These are phyloP conservation scores for Loriculus beryllinus DNA, from an alignment of 2,797 vertebrate genomes.

Conservation along the genomic window DNA sequence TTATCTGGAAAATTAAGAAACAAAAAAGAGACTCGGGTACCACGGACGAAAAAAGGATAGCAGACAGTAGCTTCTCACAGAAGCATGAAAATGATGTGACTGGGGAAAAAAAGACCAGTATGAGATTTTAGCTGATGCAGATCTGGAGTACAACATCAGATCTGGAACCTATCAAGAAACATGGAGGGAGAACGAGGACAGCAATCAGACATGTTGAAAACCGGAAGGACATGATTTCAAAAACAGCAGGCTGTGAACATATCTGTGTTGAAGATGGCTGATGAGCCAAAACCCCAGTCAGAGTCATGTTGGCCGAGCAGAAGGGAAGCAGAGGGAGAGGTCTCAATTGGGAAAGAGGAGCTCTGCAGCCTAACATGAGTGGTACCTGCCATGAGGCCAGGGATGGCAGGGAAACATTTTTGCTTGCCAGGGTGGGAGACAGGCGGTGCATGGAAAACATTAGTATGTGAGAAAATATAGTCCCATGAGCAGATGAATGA, in stretches of 20 bases:
- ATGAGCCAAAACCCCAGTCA: neutral
- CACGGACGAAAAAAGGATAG: neutral
- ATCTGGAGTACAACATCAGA: neutral
- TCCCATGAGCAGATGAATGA: neutral
- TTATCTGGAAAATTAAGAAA: neutral
- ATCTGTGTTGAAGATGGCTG: neutral
- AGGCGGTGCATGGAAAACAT: neutral
- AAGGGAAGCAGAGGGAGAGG: neutral
- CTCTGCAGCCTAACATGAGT: neutral
- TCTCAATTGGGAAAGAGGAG: neutral
- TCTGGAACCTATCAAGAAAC: conserved; percentile 39
- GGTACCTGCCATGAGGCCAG: neutral
- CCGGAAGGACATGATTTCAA: neutral
- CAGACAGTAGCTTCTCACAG: neutral
- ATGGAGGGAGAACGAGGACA: neutral
- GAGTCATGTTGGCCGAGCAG: neutral
- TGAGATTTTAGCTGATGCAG: neutral
- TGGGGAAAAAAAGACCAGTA: neutral
- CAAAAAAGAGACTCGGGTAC: neutral
- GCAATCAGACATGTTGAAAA: conserved; percentile 32
- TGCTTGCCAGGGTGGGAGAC: neutral
- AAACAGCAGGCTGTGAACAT: conserved; percentile 35
- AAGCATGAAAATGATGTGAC: neutral
- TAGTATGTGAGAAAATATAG: neutral
- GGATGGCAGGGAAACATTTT: neutral